A percentile compares a stretch with the other conserved stretches of the same genome.
phyloP scores from a whole-genome alignment of 2,113 vertebrate genomes.

The Cynopterus brachyotis region DNA sequence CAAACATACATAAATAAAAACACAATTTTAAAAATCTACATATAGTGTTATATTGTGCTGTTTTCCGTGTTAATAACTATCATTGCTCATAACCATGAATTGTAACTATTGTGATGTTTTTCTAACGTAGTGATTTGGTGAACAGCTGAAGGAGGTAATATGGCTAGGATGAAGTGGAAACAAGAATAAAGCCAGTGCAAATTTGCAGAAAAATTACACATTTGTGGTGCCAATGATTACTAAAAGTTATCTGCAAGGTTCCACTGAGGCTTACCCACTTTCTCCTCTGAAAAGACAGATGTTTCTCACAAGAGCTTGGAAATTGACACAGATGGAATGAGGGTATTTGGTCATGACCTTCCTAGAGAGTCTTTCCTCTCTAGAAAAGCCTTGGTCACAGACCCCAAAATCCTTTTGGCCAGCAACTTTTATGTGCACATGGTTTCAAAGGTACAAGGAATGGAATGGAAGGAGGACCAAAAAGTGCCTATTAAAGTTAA shows the following conservation, averaged over 20 bases:
- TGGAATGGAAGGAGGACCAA: constrained; percentile 65
- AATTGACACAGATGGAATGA: background rate
- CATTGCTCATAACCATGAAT: background rate
- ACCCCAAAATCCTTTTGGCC: constrained; percentile 10
- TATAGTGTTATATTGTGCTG: background rate
- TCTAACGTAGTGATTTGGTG: background rate
- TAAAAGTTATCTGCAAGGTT: constrained; percentile 24
- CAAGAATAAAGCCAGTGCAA: background rate
- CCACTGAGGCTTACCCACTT: background rate
- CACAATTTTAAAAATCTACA: background rate
- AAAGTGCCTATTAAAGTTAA: constrained; percentile 78
- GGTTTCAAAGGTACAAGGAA: constrained; percentile 62
- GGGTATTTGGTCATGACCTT: background rate
- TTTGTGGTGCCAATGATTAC: background rate
- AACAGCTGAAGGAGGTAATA: background rate
- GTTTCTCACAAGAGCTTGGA: background rate
- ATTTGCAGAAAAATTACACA: background rate
- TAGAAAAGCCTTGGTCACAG: background rate
- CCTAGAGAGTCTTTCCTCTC: background rate
- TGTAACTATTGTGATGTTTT: background rate
- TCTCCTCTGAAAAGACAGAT: background rate
- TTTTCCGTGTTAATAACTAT: background rate
- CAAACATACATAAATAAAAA: background rate
- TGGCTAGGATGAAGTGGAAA: background rate
- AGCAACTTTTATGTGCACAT: constrained; percentile 48